Percentiles rank a stretch among this genome's conserved stretches.
Evolutionary conservation across 2,888 invertebrate species (phyloP).

Genomic region (Caenorhabditis wallacei): DNA sequence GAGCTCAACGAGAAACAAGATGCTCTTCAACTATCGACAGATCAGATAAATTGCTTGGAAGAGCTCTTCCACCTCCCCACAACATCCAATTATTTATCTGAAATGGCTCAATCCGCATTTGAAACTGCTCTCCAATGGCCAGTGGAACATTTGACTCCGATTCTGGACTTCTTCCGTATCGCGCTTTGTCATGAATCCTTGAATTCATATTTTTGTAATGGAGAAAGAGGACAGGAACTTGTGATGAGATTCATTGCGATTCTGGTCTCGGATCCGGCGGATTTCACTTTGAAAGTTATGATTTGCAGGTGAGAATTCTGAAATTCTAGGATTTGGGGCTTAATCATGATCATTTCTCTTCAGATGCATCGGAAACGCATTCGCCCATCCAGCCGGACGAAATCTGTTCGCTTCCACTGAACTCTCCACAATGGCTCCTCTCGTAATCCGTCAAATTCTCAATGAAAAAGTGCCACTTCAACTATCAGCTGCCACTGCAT

Average conservation of each 20-base stretch:
- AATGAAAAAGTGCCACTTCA: slow-evolving; percentile 66
- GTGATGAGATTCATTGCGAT: slow-evolving; percentile 84
- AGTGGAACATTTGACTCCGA: slow-evolving; percentile 91
- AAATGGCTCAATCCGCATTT: slow-evolving; percentile 53
- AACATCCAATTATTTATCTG: slow-evolving; percentile 35
- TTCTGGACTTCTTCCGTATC: slow-evolving; percentile 91
- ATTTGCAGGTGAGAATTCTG: slow-evolving; percentile 86
- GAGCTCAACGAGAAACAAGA: slow-evolving; percentile 73
- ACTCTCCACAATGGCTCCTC: slow-evolving; percentile 58
- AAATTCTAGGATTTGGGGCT: too few species aligned
- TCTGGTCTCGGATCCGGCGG: slow-evolving; percentile 84
- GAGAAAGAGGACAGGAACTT: slow-evolving; percentile 34
- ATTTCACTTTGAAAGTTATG: slow-evolving; percentile 88
- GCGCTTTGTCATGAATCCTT: slow-evolving; percentile 89
- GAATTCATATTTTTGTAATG: slow-evolving; percentile 83
- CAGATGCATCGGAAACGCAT: slow-evolving; percentile 88
- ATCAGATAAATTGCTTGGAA: slow-evolving; percentile 63
- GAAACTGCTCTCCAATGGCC: slow-evolving; percentile 87
- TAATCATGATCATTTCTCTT: not conserved
- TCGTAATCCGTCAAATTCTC: slow-evolving; percentile 66
- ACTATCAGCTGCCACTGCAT: slow-evolving; percentile 73
- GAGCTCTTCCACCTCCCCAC: slow-evolving; percentile 48
- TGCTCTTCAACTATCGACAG: slow-evolving; percentile 54
- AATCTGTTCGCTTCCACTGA: slow-evolving; percentile 66
- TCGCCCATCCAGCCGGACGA: slow-evolving; percentile 86